Base-by-base conservation (phyloP, 1,140 invertebrate genomes). In the Drosophila yakuba region DNA sequence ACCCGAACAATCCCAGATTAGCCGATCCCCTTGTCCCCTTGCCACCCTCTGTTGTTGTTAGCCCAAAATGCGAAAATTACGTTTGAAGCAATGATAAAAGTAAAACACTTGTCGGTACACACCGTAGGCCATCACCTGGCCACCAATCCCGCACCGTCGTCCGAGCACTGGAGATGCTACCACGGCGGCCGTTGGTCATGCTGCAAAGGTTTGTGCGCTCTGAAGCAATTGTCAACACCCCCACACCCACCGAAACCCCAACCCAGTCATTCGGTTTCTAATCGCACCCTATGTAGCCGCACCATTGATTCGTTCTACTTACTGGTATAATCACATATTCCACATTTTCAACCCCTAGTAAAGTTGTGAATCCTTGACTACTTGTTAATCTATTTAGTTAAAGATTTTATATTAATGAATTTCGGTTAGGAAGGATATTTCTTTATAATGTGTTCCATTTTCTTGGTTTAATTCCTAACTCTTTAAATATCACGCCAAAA, bases 181-280 rank as follows among this genome's bases (percentile, higher is more conserved):
- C 38, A 78, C 58, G 58, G 63, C 76, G 80, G 80, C 55, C 74
- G 50, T 68, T 86, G 52, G 77, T 75, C 67, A 45, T 64, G 79
- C 72, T 86, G 74, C 78, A 81, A 86, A 86, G 82, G 82, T 86
- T 85, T 85, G 81, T 85, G 74, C 81, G 71, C 77, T 78, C 67
- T 47, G n/a, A 4, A 75, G 60, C 64, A 60, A 62, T 45, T 61
- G 62, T 68, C 52, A 81, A 55, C 39, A 62, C 23, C 41, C 23
- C 48, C 45, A 73, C 23, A 50, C 38, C 6, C 51, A 43, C 43
- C 38, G 25, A 41, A 61, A 54, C 15, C 61, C 56, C 54, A 61
- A 44, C 7, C 50, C 51, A 69, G 25, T 58, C 68, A 71, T 72
- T 71, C 55, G 66, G 68, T 72, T 50, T 71, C 52, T 72, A 71